Conservation (phyloP, 2,797 vertebrate genomes). For the Hemitrygon akajei region DNA sequence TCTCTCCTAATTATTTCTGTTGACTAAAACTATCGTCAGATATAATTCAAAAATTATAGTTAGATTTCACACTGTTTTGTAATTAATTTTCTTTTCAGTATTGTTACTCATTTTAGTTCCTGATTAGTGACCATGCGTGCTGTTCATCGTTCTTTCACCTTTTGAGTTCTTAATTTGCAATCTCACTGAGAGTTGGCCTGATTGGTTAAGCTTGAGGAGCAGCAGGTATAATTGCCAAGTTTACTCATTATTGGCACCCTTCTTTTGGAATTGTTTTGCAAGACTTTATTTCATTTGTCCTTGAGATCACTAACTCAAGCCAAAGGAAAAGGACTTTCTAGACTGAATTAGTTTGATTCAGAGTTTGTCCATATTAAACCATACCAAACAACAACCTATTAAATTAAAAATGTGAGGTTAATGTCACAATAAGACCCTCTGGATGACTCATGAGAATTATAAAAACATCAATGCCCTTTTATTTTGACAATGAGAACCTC, state of each 20-base stretch:
- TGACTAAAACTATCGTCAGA: no score
- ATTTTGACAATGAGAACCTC: background rate
- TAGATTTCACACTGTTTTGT: background rate
- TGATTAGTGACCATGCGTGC: background rate
- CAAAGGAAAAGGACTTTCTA: background rate
- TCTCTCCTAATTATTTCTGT: no score
- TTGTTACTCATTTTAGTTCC: background rate
- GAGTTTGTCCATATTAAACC: no score
- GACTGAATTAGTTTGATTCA: background rate
- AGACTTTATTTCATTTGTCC: background rate
- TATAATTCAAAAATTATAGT: background rate
- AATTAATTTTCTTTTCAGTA: background rate
- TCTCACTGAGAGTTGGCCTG: background rate
- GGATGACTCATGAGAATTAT: background rate
- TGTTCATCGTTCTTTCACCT: background rate
- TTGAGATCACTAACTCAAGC: background rate
- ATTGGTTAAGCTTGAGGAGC: background rate
- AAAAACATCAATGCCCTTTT: background rate
- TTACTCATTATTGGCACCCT: background rate
- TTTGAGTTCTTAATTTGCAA: background rate
- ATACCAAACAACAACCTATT: background rate
- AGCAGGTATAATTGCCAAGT: background rate
- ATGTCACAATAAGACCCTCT: background rate
- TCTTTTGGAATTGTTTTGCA: background rate
- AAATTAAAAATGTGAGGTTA: background rate